Percentiles rank a stretch among this genome's conserved stretches.
Conservation (phyloP, 92 coral and sea anemone genomes). For the Virgularia gustaviana region DNA sequence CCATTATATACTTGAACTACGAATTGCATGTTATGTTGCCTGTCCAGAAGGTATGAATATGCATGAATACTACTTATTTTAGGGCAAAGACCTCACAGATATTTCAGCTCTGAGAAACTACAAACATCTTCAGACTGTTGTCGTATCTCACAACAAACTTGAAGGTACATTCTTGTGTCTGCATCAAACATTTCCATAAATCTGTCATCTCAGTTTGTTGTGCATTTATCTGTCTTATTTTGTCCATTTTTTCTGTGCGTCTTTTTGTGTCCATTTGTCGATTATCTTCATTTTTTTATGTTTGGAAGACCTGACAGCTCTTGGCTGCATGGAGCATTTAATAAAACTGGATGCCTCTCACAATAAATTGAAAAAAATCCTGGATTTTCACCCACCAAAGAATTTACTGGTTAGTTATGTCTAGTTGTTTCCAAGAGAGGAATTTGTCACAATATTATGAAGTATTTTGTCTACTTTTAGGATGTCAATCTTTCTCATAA, state of each 20-base stretch:
- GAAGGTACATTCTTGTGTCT: conserved; percentile 57
- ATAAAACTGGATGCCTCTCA: conserved; percentile 84
- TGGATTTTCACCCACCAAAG: conserved; percentile 84
- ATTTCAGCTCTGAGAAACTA: conserved; percentile 64
- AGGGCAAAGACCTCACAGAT: conserved; percentile 76
- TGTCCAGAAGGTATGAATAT: not conserved
- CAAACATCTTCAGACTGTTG: conserved; percentile 72
- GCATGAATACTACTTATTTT: not conserved
- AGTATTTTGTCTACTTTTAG: conserved; percentile 34
- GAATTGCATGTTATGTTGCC: not conserved
- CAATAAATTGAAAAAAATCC: conserved; percentile 66
- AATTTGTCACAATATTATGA: not conserved
- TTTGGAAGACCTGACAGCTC: conserved; percentile 67
- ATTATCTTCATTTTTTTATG: no score
- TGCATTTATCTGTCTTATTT: no score
- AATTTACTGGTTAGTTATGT: conserved; percentile 67
- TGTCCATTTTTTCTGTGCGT: no score
- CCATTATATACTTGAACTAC: not conserved
- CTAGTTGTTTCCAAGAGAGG: not conserved
- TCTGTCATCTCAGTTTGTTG: no score
- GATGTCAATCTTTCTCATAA: conserved; percentile 80
- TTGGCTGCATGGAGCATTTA: conserved; percentile 81
- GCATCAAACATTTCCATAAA: not conserved
- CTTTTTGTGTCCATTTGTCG: no score
- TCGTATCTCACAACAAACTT: conserved; percentile 75